Base-by-base conservation (phyloP, 2,888 invertebrate genomes). In the Drosophila vallismaia region DNA sequence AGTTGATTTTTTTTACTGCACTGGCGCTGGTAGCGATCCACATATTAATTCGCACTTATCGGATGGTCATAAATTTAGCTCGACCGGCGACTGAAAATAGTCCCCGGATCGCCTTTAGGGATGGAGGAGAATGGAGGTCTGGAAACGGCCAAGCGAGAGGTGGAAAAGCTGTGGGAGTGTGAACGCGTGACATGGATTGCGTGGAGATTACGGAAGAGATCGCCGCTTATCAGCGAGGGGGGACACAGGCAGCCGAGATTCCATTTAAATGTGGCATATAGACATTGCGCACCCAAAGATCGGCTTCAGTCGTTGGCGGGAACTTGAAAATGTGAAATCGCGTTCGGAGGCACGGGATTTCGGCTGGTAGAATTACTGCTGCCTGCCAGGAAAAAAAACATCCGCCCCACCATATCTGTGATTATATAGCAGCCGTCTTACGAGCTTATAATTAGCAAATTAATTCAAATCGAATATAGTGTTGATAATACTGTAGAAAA, bases 251-350 rank as follows among this genome's bases (percentile, higher is more conserved):
- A 33, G 29, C 9, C 29, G 40, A 52, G 31, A 38, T 36, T 28
- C 38, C 46, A 31, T 26, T 24, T 31, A 42, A 52, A 52, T 63
- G 63, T n/a, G 55, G 45, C 69, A 68, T 59, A 70, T 56, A 57
- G 57, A 49, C 44, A 55, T 42, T 36, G n/a, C 10, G 12, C 29
- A 33, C 31, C 31, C 9, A n/a, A 7, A n/a, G 57, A 58, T 50
- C 57, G 24, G 36, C 24, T 51, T 81, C 74, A 85, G 87, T 87
- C 75, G 74, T 56, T 68, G 74, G 75, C 72, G 74, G 84, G 72
- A 76, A 72, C 77, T 88, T 79, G 82, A 90, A 90, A 88, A 90
- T 89, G 90, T 90, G 82, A 84, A 85, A 76, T 76, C 88, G 75
- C 71, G 64, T 36, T 36, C 5, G 36, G 36, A n/a, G n/a, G 19